These are phyloP conservation scores for Plebejus melissa DNA, from an alignment of 2,888 invertebrate genomes.

Conservation along the genomic window DNA sequence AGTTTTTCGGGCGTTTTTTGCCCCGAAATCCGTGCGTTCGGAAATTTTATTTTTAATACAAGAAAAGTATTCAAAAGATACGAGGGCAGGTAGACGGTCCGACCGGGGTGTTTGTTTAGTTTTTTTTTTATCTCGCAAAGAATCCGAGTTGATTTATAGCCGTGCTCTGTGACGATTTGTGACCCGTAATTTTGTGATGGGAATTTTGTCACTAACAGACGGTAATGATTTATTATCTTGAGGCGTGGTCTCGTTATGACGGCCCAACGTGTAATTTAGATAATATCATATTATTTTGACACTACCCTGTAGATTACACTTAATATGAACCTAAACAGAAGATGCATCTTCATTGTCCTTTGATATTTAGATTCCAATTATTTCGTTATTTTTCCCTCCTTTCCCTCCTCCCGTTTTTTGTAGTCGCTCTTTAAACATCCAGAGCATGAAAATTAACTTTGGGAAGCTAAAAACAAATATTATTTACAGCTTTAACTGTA, in stretches of 20 bases:
- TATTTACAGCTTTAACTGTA: neutral
- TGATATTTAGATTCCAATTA: neutral
- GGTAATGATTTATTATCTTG: conserved; percentile 68
- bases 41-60: conserved; percentile 76
- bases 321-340: neutral
- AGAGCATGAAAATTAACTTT: too few relatives aligned
- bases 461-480: too few relatives aligned
- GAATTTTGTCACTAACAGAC: conserved; percentile 72
- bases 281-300: conserved; percentile 28
- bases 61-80: conserved; percentile 75
- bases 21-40: conserved; percentile 69
- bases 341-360: neutral
- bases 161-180: conserved; percentile 74
- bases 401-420: too few relatives aligned
- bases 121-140: conserved; percentile 67
- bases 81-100: conserved; percentile 71
- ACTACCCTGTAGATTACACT: neutral
- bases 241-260: conserved; percentile 65
- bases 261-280: conserved; percentile 59
- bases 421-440: too few relatives aligned
- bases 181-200: conserved; percentile 73
- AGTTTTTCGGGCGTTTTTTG: conserved; percentile 76
- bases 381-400: too few relatives aligned
- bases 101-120: conserved; percentile 72
- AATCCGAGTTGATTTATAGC: conserved; percentile 73